These are phyloP conservation scores for Carollia perspicillata DNA, from an alignment of 2,113 vertebrate genomes.

Conservation along the genomic window DNA sequence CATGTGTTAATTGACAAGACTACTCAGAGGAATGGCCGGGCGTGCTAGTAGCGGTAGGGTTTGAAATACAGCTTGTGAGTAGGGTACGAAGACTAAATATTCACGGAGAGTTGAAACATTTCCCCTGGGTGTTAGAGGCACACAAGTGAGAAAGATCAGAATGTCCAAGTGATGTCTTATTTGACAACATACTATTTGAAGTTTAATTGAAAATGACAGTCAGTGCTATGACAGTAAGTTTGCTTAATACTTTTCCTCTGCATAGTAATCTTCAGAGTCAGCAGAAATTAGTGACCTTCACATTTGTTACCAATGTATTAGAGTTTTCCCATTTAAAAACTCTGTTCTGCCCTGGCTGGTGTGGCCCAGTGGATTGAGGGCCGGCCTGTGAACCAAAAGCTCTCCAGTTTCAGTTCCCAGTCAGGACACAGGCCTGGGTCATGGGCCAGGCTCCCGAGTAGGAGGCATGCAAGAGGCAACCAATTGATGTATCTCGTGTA, in stretches of 20 bases:
- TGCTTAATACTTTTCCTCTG: not conserved
- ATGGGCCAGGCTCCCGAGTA: too few species aligned
- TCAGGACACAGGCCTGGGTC: too few species aligned
- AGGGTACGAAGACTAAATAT: not conserved
- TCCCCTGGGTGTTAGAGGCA: not conserved
- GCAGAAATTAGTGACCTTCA: not conserved
- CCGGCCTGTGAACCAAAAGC: too few species aligned
- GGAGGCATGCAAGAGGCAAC: too few species aligned
- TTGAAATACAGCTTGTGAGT: not conserved
- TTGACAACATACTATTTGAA: not conserved
- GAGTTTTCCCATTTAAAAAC: not conserved
- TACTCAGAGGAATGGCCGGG: too few species aligned
- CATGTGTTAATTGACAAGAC: not conserved
- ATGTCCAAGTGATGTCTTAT: fast-evolving
- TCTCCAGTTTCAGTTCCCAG: too few species aligned
- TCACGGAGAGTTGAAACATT: not conserved
- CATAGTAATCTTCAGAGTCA: not conserved
- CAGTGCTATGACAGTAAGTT: not conserved
- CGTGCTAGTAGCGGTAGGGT: fast-evolving
- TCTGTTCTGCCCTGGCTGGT: not conserved
- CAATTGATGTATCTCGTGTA: too few species aligned
- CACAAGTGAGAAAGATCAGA: not conserved
- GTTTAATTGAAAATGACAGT: not conserved
- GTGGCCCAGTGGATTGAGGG: too few species aligned
- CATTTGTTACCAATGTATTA: not conserved